Evolutionary conservation across 2,888 invertebrate genomes (phyloP).

Genomic region (Platerodrilus igneus): DNA sequence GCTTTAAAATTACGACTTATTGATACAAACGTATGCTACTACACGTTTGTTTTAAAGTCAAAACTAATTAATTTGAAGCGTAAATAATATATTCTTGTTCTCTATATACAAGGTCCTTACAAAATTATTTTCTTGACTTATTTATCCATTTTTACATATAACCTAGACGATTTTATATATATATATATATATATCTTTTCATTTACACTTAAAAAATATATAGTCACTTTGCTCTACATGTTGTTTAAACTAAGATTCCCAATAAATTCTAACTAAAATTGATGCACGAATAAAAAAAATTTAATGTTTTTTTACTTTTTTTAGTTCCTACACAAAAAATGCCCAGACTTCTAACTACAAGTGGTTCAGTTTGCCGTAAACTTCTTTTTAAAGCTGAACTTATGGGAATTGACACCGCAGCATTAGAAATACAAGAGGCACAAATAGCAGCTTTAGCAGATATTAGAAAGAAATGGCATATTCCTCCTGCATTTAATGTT

Average conservation of each 20-base stretch:
- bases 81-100: no score
- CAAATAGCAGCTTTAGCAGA: constrained; percentile 78
- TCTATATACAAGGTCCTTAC: no score
- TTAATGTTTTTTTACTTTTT: constrained; percentile 28
- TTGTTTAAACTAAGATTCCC: neutral
- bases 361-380: constrained; percentile 80
- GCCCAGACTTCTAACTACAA: constrained; percentile 84
- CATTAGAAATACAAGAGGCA: constrained; percentile 76
- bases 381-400: constrained; percentile 81
- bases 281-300: neutral
- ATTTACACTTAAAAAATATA: constrained; percentile 7
- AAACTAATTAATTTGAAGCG: no score
- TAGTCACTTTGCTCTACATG: constrained; percentile 9
- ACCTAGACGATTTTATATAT: no score
- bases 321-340: constrained; percentile 91
- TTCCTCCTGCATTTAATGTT: constrained; percentile 88
- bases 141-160: no score
- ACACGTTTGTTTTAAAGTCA: no score
- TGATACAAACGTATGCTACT: no score
- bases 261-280: neutral
- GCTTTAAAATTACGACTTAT: no score
- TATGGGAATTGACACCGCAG: constrained; percentile 83
- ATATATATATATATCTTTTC: no score
- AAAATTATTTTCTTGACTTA: no score
- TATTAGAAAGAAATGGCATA: constrained; percentile 89